Percentiles rank a stretch among this genome's conserved stretches.
These are phyloP conservation scores for Meiosimyza decipiens DNA, from an alignment of 2,888 invertebrate species.

Conservation along the genomic window DNA sequence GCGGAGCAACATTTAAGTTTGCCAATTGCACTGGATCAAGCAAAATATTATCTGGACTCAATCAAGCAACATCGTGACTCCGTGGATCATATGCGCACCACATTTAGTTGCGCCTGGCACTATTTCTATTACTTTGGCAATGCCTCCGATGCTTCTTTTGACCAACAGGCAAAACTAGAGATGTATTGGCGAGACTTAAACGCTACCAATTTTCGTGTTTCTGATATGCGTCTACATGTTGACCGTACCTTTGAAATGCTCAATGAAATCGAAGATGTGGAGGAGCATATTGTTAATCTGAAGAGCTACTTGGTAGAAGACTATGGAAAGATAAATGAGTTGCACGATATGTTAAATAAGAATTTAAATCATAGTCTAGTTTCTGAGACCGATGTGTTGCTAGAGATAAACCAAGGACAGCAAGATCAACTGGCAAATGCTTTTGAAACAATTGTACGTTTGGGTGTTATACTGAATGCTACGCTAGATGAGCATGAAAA, in stretches of 20 bases:
- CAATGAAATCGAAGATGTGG: slow-evolving; percentile 59
- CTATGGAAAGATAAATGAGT: slow-evolving; percentile 53
- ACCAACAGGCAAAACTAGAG: slow-evolving; percentile 63
- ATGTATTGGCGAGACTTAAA: slow-evolving; percentile 63
- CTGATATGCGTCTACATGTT: slow-evolving; percentile 60
- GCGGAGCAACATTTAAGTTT: slow-evolving; percentile 70
- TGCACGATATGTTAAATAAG: slow-evolving; percentile 47
- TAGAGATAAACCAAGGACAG: slow-evolving; percentile 63
- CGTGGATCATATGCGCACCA: slow-evolving; percentile 58
- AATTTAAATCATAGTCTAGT: slow-evolving; percentile 54
- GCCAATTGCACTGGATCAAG: slow-evolving; percentile 69
- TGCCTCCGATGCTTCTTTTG: slow-evolving; percentile 61
- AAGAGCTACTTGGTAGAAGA: slow-evolving; percentile 57
- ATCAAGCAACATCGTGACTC: slow-evolving; percentile 64
- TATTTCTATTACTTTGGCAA: slow-evolving; percentile 59
- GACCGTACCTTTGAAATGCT: slow-evolving; percentile 61
- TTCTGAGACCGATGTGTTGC: slow-evolving; percentile 54
- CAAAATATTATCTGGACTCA: slow-evolving; percentile 67
- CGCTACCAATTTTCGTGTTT: slow-evolving; percentile 59
- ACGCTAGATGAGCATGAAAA: slow-evolving; percentile 68
- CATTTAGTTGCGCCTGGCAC: slow-evolving; percentile 59
- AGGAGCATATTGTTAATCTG: slow-evolving; percentile 61
- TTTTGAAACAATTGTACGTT: slow-evolving; percentile 68
- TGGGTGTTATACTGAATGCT: slow-evolving; percentile 69
- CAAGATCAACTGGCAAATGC: slow-evolving; percentile 68